Conservation (phyloP, 2,797 vertebrate genomes). For the Tapera naevia region DNA sequence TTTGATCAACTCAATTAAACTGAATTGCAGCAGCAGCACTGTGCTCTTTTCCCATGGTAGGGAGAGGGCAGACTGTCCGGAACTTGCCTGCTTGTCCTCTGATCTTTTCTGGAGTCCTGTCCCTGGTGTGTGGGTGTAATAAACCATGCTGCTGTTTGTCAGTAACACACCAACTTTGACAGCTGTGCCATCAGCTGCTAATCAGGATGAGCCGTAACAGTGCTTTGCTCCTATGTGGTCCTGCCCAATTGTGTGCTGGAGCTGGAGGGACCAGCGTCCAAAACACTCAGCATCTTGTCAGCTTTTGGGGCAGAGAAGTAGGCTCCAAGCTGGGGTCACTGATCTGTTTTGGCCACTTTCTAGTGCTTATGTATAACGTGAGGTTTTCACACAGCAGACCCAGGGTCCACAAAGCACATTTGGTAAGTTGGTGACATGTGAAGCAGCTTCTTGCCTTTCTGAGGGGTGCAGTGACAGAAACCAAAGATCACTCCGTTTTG, state of each 20-base stretch:
- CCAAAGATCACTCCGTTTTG: not conserved
- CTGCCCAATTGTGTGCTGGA: not conserved
- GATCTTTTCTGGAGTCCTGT: not conserved
- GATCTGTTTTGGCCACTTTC: not conserved
- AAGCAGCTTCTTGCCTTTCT: not conserved
- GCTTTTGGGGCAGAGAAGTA: not conserved
- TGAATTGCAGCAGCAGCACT: not conserved
- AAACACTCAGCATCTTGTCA: not conserved
- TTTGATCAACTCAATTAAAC: not conserved
- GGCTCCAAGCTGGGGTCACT: not conserved
- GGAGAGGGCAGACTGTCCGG: not conserved
- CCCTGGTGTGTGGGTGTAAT: not conserved
- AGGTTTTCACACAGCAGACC: not conserved
- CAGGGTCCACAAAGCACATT: not conserved
- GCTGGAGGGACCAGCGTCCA: not conserved
- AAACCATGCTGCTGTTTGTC: not conserved
- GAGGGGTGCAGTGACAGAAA: not conserved
- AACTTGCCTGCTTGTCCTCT: not conserved
- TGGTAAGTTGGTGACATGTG: too few species aligned
- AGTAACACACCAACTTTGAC: not conserved
- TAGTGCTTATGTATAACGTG: not conserved
- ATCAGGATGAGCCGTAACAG: fast-evolving
- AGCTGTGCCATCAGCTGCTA: not conserved
- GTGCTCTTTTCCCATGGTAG: not conserved
- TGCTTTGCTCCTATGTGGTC: not conserved